Evolutionary conservation across 2,113 vertebrate species (phyloP), one percentile per base, ranked within the genome.

Genomic region (Etheostoma spectabile): DNA sequence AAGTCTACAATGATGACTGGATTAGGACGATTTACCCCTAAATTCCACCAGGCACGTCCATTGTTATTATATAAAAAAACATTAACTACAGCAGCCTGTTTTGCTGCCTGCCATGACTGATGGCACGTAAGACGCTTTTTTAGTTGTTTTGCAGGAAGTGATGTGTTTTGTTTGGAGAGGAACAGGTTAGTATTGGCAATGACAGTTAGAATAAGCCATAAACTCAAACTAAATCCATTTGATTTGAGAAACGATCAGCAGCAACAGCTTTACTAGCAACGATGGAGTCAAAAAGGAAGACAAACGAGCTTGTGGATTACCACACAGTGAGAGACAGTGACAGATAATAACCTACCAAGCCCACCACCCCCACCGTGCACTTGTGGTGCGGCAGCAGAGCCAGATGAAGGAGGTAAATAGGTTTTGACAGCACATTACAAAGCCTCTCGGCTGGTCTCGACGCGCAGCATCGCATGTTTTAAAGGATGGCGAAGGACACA

Each of bases 401-500:
- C 53, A 16, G 35, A 72, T 82, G 85, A 82, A 64, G 77, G 82
- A 91, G 78, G 82, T 76, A 89, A 88, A 93, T 87, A 51, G 82
- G 65, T 53, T 90, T 69, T 87, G 89, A 93, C 91, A 91, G 91
- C 88, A 74, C 79, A 86, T 88, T 86, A 86, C 71, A 55, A 81
- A 92, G 88, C 87, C 86, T 85, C 76, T 83, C 42, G 70, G 91
- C 85, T n/a, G 63, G 56, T 61, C 67, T 13, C 53, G 63, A 35
- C 42, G 2, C 38, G 78, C 48, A 16, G 51, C 62, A 35, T 46
- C 2, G 74, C 59, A 69, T 48, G 61, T 61, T 88, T 75, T 72
- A 86, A 68, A 88, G 80, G 81, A 78, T 38, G 84, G 62, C 53
- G 86, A 90, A 89, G 91, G 89, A 88, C 89, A 55, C 67, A 56